Evolutionary conservation across 2,797 vertebrate species (phyloP).

Genomic region (Sebastiscus tertius): DNA sequence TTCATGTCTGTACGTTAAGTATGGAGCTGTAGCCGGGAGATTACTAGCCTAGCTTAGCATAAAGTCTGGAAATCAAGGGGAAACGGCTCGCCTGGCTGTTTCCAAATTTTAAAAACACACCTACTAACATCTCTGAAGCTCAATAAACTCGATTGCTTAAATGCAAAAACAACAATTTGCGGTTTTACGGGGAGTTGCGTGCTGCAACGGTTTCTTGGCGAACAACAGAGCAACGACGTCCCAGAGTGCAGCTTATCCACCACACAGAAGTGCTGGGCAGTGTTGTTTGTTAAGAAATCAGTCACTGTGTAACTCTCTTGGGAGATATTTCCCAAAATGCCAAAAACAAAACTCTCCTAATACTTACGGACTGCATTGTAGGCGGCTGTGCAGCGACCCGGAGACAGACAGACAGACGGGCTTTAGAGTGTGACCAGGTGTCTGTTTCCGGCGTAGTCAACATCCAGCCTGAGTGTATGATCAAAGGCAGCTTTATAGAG

Average conservation of each 20-base stretch:
- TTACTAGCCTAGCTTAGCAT: neutral
- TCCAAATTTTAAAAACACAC: neutral
- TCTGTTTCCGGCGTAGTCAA: slow-evolving; percentile 67
- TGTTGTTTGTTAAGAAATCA: neutral
- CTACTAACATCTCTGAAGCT: neutral
- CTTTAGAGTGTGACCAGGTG: slow-evolving; percentile 67
- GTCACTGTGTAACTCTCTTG: neutral
- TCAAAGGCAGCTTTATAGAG: slow-evolving; percentile 81
- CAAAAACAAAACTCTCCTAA: slow-evolving; percentile 1
- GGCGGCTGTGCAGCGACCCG: neutral
- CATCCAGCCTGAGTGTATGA: slow-evolving; percentile 68
- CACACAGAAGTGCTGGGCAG: neutral
- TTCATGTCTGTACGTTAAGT: neutral
- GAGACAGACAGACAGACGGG: slow-evolving; percentile 46
- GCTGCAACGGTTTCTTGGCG: neutral
- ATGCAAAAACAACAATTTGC: neutral
- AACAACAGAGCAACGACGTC: neutral
- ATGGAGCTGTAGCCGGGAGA: neutral
- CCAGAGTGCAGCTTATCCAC: neutral
- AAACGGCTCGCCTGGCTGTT: neutral
- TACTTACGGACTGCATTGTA: slow-evolving; percentile 1
- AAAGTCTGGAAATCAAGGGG: neutral
- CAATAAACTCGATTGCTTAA: neutral
- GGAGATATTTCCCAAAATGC: neutral
- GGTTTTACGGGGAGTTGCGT: neutral